A percentile compares a stretch with the other conserved stretches of the same genome.
Conservation (phyloP, 1,140 invertebrate genomes). For the Drosophila pallidifrons region DNA sequence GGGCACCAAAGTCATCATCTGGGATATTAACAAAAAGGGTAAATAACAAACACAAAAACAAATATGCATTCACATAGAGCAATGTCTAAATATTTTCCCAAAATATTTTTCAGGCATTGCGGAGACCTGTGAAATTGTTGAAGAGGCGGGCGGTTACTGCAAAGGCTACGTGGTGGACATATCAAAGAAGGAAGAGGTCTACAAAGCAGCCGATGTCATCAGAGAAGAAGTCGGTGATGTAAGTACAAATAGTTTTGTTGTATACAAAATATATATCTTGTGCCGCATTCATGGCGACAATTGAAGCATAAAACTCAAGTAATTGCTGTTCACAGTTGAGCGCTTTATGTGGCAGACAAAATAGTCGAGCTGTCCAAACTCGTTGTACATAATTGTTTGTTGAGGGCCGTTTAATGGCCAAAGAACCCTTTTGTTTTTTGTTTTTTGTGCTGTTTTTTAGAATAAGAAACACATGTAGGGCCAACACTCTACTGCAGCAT, state of each 20-base stretch:
- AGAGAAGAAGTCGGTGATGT: slow-evolving; percentile 94
- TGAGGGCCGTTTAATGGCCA: slow-evolving; percentile 77
- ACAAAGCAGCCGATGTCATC: slow-evolving; percentile 92
- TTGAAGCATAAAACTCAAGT: slow-evolving; percentile 75
- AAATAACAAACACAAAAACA: slow-evolving; percentile 37
- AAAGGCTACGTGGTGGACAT: slow-evolving; percentile 93
- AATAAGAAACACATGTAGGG: slow-evolving; percentile 70
- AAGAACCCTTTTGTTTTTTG: slow-evolving; percentile 18
- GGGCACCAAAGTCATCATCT: slow-evolving; percentile 92
- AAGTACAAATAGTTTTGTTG: slow-evolving; percentile 70
- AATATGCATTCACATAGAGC: background rate
- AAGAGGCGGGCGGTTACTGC: slow-evolving; percentile 89
- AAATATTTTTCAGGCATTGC: slow-evolving; percentile 87
- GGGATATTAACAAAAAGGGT: slow-evolving; percentile 96
- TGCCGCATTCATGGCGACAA: slow-evolving; percentile 45
- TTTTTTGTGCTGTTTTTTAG: background rate
- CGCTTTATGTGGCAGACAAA: slow-evolving; percentile 62
- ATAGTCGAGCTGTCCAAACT: slow-evolving; percentile 37
- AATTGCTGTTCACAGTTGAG: slow-evolving; percentile 79
- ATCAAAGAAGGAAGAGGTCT: slow-evolving; percentile 92
- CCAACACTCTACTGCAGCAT: slow-evolving; percentile 44
- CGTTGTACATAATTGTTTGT: slow-evolving; percentile 73
- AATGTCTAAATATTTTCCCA: slow-evolving; percentile 19
- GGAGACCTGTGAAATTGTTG: slow-evolving; percentile 91
- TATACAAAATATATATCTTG: background rate